A percentile compares a stretch with the other conserved stretches of the same genome.
phyloP scores from a whole-genome alignment of 2,888 invertebrate species.

The Plebejus anna region DNA sequence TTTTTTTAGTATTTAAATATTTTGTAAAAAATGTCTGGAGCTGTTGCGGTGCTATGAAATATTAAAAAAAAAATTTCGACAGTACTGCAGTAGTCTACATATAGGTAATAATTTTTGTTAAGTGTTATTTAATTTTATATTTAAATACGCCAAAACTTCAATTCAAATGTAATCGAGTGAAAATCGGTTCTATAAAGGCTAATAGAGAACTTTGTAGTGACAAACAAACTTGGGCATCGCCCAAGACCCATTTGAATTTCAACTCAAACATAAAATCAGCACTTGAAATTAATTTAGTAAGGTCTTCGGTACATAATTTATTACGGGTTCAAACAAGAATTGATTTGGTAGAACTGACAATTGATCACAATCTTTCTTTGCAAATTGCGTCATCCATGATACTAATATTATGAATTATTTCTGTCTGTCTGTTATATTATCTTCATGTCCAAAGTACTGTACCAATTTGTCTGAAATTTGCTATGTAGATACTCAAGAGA shows the following conservation, averaged over 20 bases:
- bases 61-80: too few relatives aligned
- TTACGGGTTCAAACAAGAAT: background rate
- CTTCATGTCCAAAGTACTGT: too few relatives aligned
- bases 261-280: constrained; percentile 17
- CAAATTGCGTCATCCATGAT: background rate
- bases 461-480: too few relatives aligned
- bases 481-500: too few relatives aligned
- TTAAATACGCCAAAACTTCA: background rate
- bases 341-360: background rate
- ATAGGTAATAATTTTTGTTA: too few relatives aligned
- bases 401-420: too few relatives aligned
- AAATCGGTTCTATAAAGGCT: background rate
- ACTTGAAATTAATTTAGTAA: constrained; percentile 13
- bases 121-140: background rate
- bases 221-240: constrained; percentile 14
- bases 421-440: too few relatives aligned
- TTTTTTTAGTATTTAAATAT: too few relatives aligned
- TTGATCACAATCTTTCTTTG: background rate
- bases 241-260: constrained; percentile 21
- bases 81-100: too few relatives aligned
- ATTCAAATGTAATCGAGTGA: background rate
- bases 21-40: too few relatives aligned
- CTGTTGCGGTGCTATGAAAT: too few relatives aligned
- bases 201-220: constrained; percentile 1
- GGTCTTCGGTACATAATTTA: background rate